These are phyloP conservation scores for Oedothorax gibbosus DNA, from an alignment of 1,140 invertebrate genomes.

Conservation along the genomic window DNA sequence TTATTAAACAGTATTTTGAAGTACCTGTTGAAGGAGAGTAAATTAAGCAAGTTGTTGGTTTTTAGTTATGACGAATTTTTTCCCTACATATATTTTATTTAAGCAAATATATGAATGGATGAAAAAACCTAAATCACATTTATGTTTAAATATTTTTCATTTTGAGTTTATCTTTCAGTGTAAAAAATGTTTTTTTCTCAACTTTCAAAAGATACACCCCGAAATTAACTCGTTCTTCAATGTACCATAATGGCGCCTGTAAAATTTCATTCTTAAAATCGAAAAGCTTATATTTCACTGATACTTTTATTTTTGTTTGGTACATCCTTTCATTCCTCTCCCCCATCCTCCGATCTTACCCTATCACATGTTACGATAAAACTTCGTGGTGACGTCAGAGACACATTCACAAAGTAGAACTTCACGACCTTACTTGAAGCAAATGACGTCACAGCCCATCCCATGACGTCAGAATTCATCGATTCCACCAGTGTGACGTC, in stretches of 20 bases:
- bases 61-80: too few species aligned
- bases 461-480: constrained; percentile 51
- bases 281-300: constrained; percentile 43
- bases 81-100: too few species aligned
- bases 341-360: not conserved
- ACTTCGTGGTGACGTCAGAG: constrained; percentile 42
- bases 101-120: too few species aligned
- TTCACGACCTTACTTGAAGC: constrained; percentile 47
- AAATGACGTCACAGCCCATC: constrained; percentile 37
- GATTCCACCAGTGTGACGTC: constrained; percentile 44
- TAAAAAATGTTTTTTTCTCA: too few species aligned
- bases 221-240: constrained; percentile 18
- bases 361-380: constrained; percentile 37
- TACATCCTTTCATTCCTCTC: not conserved
- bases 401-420: constrained; percentile 56
- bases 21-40: too few species aligned
- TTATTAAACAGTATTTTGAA: too few species aligned
- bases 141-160: too few species aligned
- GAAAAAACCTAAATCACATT: too few species aligned
- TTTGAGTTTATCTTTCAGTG: too few species aligned
- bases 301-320: constrained; percentile 24
- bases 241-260: constrained; percentile 27
- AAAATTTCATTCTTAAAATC: constrained; percentile 52
- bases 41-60: too few species aligned
- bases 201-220: not conserved